Conservation (phyloP, 2,797 vertebrate genomes). For the Coranthus polyacanthus region DNA sequence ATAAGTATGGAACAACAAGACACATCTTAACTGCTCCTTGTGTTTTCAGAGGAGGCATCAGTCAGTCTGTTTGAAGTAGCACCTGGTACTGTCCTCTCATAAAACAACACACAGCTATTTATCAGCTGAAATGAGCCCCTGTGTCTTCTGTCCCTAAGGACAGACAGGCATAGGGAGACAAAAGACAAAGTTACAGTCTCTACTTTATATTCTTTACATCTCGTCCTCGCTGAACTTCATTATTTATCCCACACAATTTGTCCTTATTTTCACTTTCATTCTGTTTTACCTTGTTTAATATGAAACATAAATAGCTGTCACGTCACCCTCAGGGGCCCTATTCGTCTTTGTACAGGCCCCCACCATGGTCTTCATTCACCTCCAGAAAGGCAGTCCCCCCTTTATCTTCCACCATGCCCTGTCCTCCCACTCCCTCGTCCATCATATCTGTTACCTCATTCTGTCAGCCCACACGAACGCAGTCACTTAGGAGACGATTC, state of each 20-base stretch:
- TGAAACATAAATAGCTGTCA: not conserved
- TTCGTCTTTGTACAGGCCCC: conserved; percentile 22
- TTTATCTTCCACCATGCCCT: conserved; percentile 19
- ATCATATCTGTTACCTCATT: conserved; percentile 37
- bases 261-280: too few species aligned
- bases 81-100: conserved; percentile 24
- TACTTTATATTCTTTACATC: not conserved
- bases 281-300: not conserved
- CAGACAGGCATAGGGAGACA: not conserved
- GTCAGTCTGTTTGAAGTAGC: conserved; percentile 26
- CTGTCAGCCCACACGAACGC: conserved; percentile 33
- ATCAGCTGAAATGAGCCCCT: not conserved
- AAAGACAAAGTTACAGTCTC: too few species aligned
- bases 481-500: conserved; percentile 1
- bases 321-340: not conserved
- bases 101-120: conserved; percentile 16
- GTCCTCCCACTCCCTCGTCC: conserved; percentile 22
- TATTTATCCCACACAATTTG: too few species aligned
- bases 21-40: not conserved
- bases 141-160: conserved; percentile 17
- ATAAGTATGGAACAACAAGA: not conserved
- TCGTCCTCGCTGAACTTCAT: too few species aligned
- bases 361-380: conserved; percentile 17
- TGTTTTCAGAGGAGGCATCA: conserved; percentile 7
- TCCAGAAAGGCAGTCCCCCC: conserved; percentile 7